phyloP scores from a whole-genome alignment of 2,888 invertebrate species.

The Watsonalla cultraria region DNA sequence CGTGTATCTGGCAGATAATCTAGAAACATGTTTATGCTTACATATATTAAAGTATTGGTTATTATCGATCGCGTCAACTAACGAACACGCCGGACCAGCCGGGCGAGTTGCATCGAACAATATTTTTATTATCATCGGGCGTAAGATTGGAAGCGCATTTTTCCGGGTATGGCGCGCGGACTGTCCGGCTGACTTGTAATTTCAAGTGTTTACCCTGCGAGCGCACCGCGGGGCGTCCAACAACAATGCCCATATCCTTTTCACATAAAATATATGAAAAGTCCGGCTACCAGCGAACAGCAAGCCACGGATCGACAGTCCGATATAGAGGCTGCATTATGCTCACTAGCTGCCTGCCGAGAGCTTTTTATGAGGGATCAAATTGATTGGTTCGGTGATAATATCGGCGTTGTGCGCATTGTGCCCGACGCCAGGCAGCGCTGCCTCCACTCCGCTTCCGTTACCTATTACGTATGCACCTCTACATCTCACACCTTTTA shows the following conservation, averaged over 20 bases:
- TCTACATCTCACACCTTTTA: constrained; percentile 61
- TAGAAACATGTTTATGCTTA: constrained; percentile 15
- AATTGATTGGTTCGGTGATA: constrained; percentile 77
- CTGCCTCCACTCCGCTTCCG: constrained; percentile 38
- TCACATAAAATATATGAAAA: constrained; percentile 78
- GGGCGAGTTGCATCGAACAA: constrained; percentile 15
- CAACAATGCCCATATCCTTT: constrained; percentile 78
- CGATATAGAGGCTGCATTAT: constrained; percentile 66
- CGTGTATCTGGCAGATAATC: constrained; percentile 8
- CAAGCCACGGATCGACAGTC: constrained; percentile 62
- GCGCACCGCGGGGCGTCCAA: constrained; percentile 64
- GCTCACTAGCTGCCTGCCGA: constrained; percentile 64
- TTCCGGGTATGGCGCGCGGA: constrained; percentile 40
- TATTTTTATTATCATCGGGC: constrained; percentile 64
- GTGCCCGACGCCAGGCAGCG: constrained; percentile 31
- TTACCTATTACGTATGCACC: constrained; percentile 43
- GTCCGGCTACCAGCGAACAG: constrained; percentile 65
- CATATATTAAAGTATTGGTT: constrained; percentile 2
- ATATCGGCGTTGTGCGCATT: constrained; percentile 65
- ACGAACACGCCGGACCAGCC: constrained; percentile 15
- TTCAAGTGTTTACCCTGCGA: constrained; percentile 74
- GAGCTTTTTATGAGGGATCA: constrained; percentile 77
- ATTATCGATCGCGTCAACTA: constrained; percentile 11
- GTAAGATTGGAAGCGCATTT: constrained; percentile 77
- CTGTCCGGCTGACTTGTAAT: constrained; percentile 69